Evolutionary conservation across 2,888 invertebrate species (phyloP).

Genomic region (Cabera pusaria): DNA sequence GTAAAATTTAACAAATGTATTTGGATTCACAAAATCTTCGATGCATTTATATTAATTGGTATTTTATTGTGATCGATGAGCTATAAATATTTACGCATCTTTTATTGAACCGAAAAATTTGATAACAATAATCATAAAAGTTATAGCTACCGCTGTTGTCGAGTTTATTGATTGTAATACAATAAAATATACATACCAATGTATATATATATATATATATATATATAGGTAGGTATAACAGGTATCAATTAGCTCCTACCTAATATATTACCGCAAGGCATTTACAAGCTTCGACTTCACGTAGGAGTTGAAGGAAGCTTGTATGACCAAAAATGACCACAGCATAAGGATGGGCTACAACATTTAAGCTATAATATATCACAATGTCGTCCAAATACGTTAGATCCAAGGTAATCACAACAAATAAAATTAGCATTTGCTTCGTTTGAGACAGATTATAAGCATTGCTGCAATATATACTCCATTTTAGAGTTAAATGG

Average conservation of each 20-base stretch:
- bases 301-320: constrained; percentile 26
- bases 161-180: too few relatives aligned
- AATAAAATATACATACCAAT: too few relatives aligned
- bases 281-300: constrained; percentile 1
- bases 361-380: constrained; percentile 49
- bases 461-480: constrained; percentile 69
- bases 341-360: constrained; percentile 18
- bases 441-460: constrained; percentile 55
- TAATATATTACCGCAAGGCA: constrained; percentile 7
- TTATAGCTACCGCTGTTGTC: neutral
- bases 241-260: constrained; percentile 3
- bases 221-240: neutral
- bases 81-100: constrained; percentile 1
- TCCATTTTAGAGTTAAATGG: constrained; percentile 64
- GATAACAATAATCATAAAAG: neutral
- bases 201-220: too few relatives aligned
- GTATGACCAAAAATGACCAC: constrained; percentile 27
- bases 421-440: constrained; percentile 75
- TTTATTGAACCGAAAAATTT: neutral
- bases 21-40: neutral
- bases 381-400: constrained; percentile 61
- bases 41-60: constrained; percentile 2
- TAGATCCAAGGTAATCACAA: constrained; percentile 59
- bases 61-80: constrained; percentile 3
- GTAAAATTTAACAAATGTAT: constrained; percentile 1